Percentiles rank a stretch among this genome's conserved stretches.
Conservation (phyloP, 2,888 invertebrate genomes). For the Andrena fulva region DNA sequence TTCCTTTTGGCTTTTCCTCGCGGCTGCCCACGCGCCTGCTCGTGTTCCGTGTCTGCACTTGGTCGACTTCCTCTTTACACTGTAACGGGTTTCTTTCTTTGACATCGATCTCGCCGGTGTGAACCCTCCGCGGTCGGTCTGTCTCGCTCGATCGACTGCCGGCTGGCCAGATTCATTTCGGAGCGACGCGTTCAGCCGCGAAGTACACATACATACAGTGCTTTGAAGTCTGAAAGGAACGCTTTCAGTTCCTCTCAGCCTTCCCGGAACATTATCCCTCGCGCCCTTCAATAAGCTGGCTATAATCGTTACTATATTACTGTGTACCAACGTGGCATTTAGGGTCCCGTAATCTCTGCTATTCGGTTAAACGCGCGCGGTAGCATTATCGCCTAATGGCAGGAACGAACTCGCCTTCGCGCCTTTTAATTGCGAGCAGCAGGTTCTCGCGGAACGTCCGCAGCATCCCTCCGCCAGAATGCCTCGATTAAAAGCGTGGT, state of each 20-base stretch:
- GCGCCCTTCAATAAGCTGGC: conserved; percentile 13
- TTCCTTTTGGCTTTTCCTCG: conserved; percentile 2
- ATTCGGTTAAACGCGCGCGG: conserved; percentile 35
- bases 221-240: too few species aligned
- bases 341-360: conserved; percentile 38
- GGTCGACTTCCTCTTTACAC: conserved; percentile 42
- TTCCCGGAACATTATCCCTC: neutral
- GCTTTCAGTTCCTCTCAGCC: too few species aligned
- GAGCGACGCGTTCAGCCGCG: neutral
- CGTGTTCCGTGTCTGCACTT: conserved; percentile 30
- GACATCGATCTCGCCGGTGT: conserved; percentile 34
- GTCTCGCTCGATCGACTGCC: neutral
- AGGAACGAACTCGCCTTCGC: conserved; percentile 36
- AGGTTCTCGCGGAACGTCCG: neutral
- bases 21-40: neutral
- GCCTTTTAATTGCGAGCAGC: conserved; percentile 24
- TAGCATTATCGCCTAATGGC: conserved; percentile 20
- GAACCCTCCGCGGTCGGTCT: conserved; percentile 23
- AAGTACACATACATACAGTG: neutral
- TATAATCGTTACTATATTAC: conserved; percentile 11
- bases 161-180: too few species aligned
- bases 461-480: conserved; percentile 8
- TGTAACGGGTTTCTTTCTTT: conserved; percentile 52
- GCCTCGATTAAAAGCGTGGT: conserved; percentile 2
- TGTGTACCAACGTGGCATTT: conserved; percentile 21